Conservation (phyloP, 1,140 invertebrate species). For the Temnothorax longispinosus region DNA sequence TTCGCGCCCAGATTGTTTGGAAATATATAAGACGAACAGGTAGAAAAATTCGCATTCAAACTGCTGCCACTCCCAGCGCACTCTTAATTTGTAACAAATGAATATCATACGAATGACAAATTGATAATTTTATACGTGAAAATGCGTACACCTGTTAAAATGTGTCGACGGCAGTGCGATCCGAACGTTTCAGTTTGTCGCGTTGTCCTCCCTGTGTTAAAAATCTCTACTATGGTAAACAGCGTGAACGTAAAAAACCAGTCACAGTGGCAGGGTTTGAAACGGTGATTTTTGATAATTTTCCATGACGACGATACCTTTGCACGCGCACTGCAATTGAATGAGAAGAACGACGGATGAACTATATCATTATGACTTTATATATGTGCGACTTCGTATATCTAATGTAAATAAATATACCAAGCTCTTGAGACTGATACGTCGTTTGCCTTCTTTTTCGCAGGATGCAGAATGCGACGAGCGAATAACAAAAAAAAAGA, state of each 20-base stretch:
- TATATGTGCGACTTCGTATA: conserved; percentile 61
- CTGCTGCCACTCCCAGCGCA: conserved; percentile 17
- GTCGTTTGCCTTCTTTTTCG: conserved; percentile 12
- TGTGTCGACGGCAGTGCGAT: not conserved
- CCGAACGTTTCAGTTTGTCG: not conserved
- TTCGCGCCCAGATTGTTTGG: conserved; percentile 24
- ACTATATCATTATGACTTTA: conserved; percentile 63
- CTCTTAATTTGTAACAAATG: not conserved
- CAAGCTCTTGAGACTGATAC: conserved; percentile 61
- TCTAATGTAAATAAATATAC: conserved; percentile 73
- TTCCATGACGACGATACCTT: conserved; percentile 33
- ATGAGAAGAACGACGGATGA: conserved; percentile 31
- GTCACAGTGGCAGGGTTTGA: conserved; percentile 45
- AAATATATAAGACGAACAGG: not conserved
- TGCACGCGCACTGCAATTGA: conserved; percentile 34
- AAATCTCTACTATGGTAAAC: not conserved
- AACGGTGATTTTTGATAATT: conserved; percentile 38
- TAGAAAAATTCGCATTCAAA: conserved; percentile 18
- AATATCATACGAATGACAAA: conserved; percentile 4
- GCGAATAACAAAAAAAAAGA: not conserved
- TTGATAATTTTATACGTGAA: conserved; percentile 38
- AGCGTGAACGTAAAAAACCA: not conserved
- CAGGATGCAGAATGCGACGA: not conserved
- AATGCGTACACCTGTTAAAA: not conserved
- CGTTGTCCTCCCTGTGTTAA: not conserved